phyloP scores from a whole-genome alignment of 2,888 invertebrate genomes.

The Pharmacophagus antenor region DNA sequence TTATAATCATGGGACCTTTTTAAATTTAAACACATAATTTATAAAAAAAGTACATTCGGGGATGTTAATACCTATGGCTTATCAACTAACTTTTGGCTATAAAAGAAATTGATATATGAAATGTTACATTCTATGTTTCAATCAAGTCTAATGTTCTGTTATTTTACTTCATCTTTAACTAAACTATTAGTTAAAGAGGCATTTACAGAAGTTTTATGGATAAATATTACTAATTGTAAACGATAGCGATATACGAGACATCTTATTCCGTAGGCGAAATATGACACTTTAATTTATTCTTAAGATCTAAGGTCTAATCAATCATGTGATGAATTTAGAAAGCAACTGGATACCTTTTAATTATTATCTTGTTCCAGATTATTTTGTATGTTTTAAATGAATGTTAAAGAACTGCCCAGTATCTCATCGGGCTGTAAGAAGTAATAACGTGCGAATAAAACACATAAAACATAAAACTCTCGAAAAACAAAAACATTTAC shows the following conservation, averaged over 20 bases:
- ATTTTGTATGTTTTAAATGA: constrained; percentile 8
- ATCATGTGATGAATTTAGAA: constrained; percentile 28
- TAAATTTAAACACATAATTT: too few species aligned
- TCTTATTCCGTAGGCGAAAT: background rate
- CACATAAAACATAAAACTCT: background rate
- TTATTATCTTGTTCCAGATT: constrained; percentile 29
- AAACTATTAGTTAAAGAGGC: background rate
- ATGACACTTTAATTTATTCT: constrained; percentile 27
- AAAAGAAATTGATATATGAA: too few species aligned
- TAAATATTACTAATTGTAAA: background rate
- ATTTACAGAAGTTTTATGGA: background rate
- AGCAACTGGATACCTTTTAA: constrained; percentile 30
- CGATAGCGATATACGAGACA: background rate
- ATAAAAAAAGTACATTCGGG: too few species aligned
- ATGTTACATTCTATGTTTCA: too few species aligned
- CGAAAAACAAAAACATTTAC: background rate
- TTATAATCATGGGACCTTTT: too few species aligned
- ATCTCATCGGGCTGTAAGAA: background rate
- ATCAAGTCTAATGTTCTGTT: too few species aligned
- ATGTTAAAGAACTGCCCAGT: constrained; percentile 12
- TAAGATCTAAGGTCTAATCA: constrained; percentile 29
- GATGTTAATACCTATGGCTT: too few species aligned
- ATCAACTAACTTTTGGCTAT: too few species aligned
- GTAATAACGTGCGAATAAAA: constrained; percentile 3
- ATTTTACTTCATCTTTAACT: background rate